Evolutionary conservation across 2,797 vertebrate genomes (phyloP), one percentile per base, ranked within the genome.

Genomic region (Erpetoichthys calabaricus): DNA sequence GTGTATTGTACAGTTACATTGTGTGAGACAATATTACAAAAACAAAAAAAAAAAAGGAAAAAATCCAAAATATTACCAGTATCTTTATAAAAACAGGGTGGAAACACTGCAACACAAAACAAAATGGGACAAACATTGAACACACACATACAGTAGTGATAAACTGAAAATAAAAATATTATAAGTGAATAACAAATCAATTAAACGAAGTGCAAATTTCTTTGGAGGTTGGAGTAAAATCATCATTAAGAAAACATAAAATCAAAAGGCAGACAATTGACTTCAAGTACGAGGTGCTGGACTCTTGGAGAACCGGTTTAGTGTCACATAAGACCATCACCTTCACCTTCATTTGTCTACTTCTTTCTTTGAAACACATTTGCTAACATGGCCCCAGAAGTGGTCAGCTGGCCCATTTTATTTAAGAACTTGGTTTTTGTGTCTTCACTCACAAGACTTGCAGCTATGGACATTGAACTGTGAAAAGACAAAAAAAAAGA

Each of bases 351-450:
- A 98, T 25, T 25, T 25, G 25, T 2, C 25, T 25, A 25, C 75
- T 99, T 99, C 84, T 97, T 99, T 63, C 96, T 89, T 86, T 99
- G 96, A 81, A 99, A 99, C 76, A 99, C 96, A 3, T 95, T 99
- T 62, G 96, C 96, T 86, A 99, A 57, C 96, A 99, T 98, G 64
- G 94, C 96, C 47, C 96, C 93, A 1, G 96, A 98, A 1, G 96
- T 98, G 61, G 96, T 98, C 73, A 99, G 78, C 82, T 99, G 96
- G 69, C 96, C 96, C 95, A 99, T 97, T 87, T 98, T 99, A 76
- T 94, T 99, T 73, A 99, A 79, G 77, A 98, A 99, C 85, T 97
- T 98, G 69, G 94, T 98, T 80, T 98, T 99, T 60, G 96, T 92
- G 47, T 99, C 96, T 80, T 98, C 96, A 41, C 94, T 94, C 65